These are phyloP conservation scores for Periophthalmodon schlosseri DNA, from an alignment of 2,113 vertebrate species.

Conservation along the genomic window DNA sequence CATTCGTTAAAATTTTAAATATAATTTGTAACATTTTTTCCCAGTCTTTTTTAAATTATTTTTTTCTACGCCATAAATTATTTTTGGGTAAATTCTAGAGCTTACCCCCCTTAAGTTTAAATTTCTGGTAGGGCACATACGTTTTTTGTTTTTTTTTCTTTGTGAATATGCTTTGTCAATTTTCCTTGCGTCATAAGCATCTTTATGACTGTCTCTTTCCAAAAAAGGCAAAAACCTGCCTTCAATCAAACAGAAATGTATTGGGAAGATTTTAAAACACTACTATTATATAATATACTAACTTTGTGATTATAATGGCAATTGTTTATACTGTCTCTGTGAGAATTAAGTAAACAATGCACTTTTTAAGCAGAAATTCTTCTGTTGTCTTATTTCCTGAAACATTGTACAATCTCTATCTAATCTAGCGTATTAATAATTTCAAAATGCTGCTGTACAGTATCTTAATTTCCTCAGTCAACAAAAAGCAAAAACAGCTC, in stretches of 20 bases:
- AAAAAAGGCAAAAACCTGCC: neutral
- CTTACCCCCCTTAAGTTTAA: neutral
- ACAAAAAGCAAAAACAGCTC: too few species aligned
- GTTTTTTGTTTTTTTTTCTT: neutral
- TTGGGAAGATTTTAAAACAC: neutral
- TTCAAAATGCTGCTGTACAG: slow-evolving; percentile 21
- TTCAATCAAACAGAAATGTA: neutral
- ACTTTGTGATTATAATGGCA: slow-evolving; percentile 1
- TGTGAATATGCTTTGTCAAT: neutral
- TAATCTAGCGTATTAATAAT: slow-evolving; percentile 20
- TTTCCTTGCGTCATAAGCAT: neutral
- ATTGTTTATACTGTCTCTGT: slow-evolving; percentile 28
- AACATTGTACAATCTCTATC: slow-evolving; percentile 39
- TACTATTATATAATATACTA: neutral
- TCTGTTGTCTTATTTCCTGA: slow-evolving; percentile 18
- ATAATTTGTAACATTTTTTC: neutral
- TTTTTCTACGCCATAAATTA: neutral
- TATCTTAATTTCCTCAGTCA: slow-evolving; percentile 16
- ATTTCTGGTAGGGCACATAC: neutral
- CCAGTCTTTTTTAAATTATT: neutral
- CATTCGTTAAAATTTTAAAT: neutral
- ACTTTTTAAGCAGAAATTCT: slow-evolving; percentile 37
- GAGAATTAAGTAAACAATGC: slow-evolving; percentile 33
- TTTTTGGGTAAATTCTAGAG: neutral
- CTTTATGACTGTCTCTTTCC: neutral